Percentiles rank a stretch among this genome's conserved stretches.
phyloP scores from a whole-genome alignment of 64 coral and sea anemone genomes.

The Astreopora myriophthalma region DNA sequence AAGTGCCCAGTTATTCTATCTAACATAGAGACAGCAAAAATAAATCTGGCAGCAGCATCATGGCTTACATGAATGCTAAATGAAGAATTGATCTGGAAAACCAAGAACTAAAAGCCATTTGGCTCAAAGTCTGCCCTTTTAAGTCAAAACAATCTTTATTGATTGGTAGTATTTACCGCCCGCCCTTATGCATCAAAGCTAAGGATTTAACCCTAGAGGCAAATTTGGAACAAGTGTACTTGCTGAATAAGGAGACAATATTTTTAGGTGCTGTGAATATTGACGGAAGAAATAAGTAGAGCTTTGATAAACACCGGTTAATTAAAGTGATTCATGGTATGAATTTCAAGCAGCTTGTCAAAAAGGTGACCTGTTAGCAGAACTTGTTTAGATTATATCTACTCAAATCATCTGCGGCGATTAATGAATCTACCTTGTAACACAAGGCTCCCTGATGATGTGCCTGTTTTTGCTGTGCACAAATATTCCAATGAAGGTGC shows the following conservation, averaged over 20 bases:
- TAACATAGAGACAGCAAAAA: neutral
- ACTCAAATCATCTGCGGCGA: too few relatives aligned
- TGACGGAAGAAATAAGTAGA: neutral
- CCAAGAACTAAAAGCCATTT: neutral
- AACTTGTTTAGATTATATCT: too few relatives aligned
- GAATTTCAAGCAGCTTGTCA: too few relatives aligned
- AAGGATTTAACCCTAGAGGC: neutral
- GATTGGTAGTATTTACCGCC: neutral
- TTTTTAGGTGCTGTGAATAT: conserved; percentile 2
- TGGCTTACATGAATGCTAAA: neutral
- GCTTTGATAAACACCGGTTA: neutral
- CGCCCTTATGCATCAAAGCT: neutral
- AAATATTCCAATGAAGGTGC: too few relatives aligned
- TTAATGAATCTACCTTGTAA: too few relatives aligned
- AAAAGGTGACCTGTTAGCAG: too few relatives aligned
- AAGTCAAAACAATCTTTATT: neutral
- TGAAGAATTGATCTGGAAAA: neutral
- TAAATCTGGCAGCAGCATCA: neutral
- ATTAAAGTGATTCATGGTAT: too few relatives aligned
- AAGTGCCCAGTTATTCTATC: neutral
- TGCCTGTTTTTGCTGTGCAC: too few relatives aligned
- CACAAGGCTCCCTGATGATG: too few relatives aligned
- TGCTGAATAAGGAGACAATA: conserved; percentile 22
- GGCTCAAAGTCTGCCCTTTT: neutral
- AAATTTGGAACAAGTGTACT: neutral